Evolutionary conservation across 2,888 invertebrate species (phyloP).

Genomic region (Agriopis aurantiaria): DNA sequence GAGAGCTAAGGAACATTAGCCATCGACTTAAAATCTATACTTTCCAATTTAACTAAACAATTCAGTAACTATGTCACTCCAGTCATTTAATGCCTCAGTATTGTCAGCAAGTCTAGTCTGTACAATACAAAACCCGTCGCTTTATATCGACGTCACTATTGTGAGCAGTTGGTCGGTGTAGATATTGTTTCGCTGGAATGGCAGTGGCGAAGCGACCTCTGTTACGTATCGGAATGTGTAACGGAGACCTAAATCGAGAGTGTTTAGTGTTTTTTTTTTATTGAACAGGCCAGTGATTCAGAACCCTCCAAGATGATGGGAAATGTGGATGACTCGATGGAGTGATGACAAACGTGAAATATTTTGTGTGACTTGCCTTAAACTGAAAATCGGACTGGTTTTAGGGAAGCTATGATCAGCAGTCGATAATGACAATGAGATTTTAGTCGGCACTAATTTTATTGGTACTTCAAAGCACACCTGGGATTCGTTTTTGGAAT

Average conservation of each 20-base stretch:
- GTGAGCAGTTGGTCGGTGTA: slow-evolving; percentile 32
- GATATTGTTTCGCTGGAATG: slow-evolving; percentile 38
- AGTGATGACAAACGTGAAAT: too few relatives aligned
- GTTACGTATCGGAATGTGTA: slow-evolving; percentile 5
- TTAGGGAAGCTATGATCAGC: too few relatives aligned
- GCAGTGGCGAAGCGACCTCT: slow-evolving; percentile 38
- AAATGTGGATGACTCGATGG: too few relatives aligned
- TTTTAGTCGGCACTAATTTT: not conserved
- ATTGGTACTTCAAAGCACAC: not conserved
- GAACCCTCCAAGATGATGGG: too few relatives aligned
- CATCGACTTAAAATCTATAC: too few relatives aligned
- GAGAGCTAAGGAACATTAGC: not conserved
- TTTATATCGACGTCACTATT: slow-evolving; percentile 40
- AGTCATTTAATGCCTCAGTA: slow-evolving; percentile 17
- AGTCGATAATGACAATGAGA: too few relatives aligned
- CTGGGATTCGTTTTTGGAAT: not conserved
- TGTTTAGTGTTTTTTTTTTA: too few relatives aligned
- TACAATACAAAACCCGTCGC: slow-evolving; percentile 45
- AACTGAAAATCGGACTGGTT: too few relatives aligned
- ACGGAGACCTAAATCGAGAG: slow-evolving; percentile 7
- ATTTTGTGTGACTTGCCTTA: too few relatives aligned
- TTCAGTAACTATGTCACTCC: slow-evolving; percentile 12
- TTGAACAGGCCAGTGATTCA: too few relatives aligned
- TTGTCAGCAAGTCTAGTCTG: slow-evolving; percentile 30
- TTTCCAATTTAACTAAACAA: not conserved